phyloP scores from a whole-genome alignment of 30 jellyfish, hydroid and myxozoan species.

The Turritopsis rubra region DNA sequence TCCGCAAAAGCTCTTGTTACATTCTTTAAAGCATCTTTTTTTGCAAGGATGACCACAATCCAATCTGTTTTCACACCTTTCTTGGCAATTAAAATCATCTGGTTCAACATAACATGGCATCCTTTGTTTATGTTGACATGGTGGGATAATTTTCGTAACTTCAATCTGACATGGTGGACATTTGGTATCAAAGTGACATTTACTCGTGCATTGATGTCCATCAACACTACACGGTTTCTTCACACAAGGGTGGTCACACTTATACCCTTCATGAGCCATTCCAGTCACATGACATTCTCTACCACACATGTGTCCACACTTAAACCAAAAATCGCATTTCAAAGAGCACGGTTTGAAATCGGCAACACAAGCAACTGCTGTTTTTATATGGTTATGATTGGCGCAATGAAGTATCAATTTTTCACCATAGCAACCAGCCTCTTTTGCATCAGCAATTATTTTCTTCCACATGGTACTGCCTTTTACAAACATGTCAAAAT shows the following conservation, averaged over 20 bases:
- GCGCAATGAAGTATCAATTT: conserved; percentile 33
- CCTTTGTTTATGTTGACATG: conserved; percentile 37
- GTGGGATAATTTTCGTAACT: conserved; percentile 37
- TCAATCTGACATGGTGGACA: conserved; percentile 51
- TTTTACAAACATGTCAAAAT: conserved; percentile 37
- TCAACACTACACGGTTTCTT: conserved; percentile 21
- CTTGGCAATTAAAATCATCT: conserved; percentile 24
- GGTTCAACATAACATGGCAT: conserved; percentile 35
- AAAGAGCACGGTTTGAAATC: conserved; percentile 69
- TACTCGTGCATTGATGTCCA: conserved; percentile 22
- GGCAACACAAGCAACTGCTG: conserved; percentile 16
- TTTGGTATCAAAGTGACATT: conserved; percentile 39
- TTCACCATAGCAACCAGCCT: conserved; percentile 13
- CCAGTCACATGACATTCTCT: conserved; percentile 59
- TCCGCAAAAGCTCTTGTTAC: background rate
- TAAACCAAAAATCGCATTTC: conserved; percentile 35
- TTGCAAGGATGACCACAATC: conserved; percentile 24
- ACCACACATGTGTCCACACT: conserved; percentile 67
- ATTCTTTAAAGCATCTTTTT: conserved; percentile 28
- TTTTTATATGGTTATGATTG: conserved; percentile 44
- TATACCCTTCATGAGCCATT: conserved; percentile 29
- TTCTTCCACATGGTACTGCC: conserved; percentile 48
- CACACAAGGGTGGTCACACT: conserved; percentile 37
- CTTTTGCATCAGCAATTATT: conserved; percentile 20
- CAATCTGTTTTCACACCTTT: conserved; percentile 11